Evolutionary conservation across 2,797 vertebrate species (phyloP), one percentile per base, ranked within the genome.

Genomic region (Sitta carolinensis): DNA sequence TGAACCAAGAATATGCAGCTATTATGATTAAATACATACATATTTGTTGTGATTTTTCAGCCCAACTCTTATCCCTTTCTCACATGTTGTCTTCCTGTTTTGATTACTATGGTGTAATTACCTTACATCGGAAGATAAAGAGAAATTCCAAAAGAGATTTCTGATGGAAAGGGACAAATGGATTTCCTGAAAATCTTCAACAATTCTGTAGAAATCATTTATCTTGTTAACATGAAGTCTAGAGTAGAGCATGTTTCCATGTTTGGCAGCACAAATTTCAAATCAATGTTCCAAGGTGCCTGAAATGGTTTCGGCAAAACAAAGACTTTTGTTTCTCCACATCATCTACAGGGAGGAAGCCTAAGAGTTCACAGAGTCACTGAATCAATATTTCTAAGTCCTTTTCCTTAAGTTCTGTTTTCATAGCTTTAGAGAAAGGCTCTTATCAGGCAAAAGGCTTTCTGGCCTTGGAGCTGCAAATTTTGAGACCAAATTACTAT

Each of bases 51-150:
- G 48, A 50, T 61, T 90, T 87, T 94, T 64, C 34, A 62, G 4
- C 38, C 5, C 3, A 58, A 1, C 7, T 43, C 23, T 67, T 67
- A 58, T 11, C 13, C 2, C 10, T 64, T 84, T 8, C 23, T 81
- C 23, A 45, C 4, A 42, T 0, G 1, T 48, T 15, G 5, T 40
- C 21, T 79, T 8, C 7, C 4, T 2, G 0, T 62, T 85, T 81
- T 75, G 22, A 2, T 78, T 48, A 81, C 29, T 19, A 18, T 47
- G 17, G 8, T 6, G 5, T 16, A 73, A 23, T 54, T 81, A 21
- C 18, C 5, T 66, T 32, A 55, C 8, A 21, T 36, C 4, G 10
- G 12, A 36, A 79, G 13, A 29, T 69, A 69, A 51, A 78, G 8
- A 34, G 55, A 86, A 81, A 84, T 80, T 89, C 27, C 7, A 38